Evolutionary conservation across 2,888 invertebrate species (phyloP), one percentile per base, ranked within the genome.

Genomic region (Ichneumoninae sp.): DNA sequence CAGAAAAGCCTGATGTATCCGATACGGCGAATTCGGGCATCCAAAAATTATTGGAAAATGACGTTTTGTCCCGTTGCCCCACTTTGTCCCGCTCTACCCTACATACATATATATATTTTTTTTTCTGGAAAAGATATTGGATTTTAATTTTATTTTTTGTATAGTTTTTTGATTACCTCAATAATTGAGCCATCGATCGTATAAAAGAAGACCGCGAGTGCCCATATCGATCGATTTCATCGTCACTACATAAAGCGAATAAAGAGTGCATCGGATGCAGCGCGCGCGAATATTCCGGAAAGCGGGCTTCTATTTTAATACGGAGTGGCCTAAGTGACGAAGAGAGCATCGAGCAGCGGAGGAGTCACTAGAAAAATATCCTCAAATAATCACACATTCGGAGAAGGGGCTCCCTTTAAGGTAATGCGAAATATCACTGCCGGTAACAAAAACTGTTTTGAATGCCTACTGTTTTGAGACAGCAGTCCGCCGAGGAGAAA

Each of bases 311-410:
- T 82, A 75, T 83, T 86, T 82, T 75, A 77, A 85, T 78, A 83
- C 85, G 62, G 52, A 52, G 66, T 26, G 26, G 33, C 57, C 57
- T 40, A 54, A 50, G 68, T 47, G 57, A 66, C 88, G 83, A 91
- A 60, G 86, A 88, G 87, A 85, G 87, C 87, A 89, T 85, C 87
- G 87, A 83, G 80, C 70, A 84, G 84, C 76, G 36, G 52, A 66
- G 86, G 90, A 91, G 92, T 90, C 91, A 90, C 90, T 91, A 91
- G 89, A 93, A 93, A 92, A 93, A 93, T 93, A 93, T 90, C 91
- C 90, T 89, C 89, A 92, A 92, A 92, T 92, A 93, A 91, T 47
- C 44, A 89, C 86, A 88, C 79, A 44, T 60, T 62, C 75, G 30
- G 72, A 33, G 68, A 62, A 16, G 77, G 65, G 22, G 66, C 36